Conservation (phyloP, 1,140 invertebrate species). For the Laupala kohalensis region DNA sequence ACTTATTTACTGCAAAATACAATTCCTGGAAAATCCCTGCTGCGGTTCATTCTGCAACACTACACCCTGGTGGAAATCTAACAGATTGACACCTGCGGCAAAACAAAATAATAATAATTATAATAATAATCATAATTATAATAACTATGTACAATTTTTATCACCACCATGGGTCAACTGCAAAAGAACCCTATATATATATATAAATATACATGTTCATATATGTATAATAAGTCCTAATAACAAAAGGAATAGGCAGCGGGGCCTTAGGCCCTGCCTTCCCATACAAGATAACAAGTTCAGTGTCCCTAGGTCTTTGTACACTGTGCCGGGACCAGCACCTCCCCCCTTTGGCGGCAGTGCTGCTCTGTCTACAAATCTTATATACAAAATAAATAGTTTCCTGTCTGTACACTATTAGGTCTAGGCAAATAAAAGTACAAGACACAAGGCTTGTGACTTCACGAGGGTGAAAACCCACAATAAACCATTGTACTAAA, state of each 20-base stretch:
- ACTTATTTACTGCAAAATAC: background rate
- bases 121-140: background rate
- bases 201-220: background rate
- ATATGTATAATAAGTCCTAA: conserved; percentile 10
- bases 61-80: conserved; percentile 1
- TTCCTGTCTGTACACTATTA: conserved; percentile 12
- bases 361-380: background rate
- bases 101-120: conserved; percentile 4
- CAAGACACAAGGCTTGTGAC: background rate
- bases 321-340: background rate
- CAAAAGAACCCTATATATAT: conserved; percentile 2
- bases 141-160: conserved; percentile 15
- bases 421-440: background rate
- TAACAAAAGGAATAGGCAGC: conserved; percentile 11
- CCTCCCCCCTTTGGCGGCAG: background rate
- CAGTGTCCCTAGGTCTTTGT: conserved; percentile 12
- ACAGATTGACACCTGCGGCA: conserved; percentile 8
- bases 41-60: conserved; percentile 3
- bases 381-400: conserved; percentile 19
- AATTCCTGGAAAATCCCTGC: conserved; percentile 14
- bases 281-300: conserved; percentile 8
- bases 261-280: conserved; percentile 5
- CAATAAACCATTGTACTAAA: conserved; percentile 7
- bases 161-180: conserved; percentile 10
- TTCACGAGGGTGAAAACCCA: background rate